Evolutionary conservation across 1,140 invertebrate genomes (phyloP).

Genomic region (Cyphomyrmex costatus): DNA sequence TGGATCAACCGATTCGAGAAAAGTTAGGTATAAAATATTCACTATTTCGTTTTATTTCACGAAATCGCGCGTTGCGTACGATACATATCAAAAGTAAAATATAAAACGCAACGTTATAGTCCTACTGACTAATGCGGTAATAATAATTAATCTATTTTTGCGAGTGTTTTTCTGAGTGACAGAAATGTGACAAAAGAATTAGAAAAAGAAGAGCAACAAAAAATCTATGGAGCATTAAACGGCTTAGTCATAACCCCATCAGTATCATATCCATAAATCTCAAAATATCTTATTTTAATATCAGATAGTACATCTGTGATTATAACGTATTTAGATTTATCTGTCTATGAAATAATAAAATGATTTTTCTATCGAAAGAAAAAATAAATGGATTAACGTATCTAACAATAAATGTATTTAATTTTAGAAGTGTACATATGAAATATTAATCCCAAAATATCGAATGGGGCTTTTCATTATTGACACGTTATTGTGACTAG

Average conservation of each 20-base stretch:
- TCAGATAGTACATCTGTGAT: background rate
- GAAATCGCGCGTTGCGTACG: background rate
- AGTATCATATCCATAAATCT: background rate
- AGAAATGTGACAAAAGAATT: background rate
- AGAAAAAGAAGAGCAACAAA: background rate
- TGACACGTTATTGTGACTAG: background rate
- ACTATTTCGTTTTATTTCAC: background rate
- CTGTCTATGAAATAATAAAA: background rate
- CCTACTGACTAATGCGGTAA: background rate
- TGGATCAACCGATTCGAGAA: background rate
- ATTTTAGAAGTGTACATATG: background rate
- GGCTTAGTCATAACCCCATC: background rate
- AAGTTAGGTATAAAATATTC: background rate
- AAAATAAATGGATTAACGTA: background rate
- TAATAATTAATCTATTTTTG: background rate
- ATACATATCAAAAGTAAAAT: background rate
- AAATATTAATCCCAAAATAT: background rate
- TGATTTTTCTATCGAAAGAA: background rate
- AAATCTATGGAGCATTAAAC: background rate
- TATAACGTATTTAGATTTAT: background rate
- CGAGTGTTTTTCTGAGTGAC: background rate
- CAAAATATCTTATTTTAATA: background rate
- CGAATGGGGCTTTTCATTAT: background rate
- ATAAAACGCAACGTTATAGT: background rate
- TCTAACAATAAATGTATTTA: too few relatives aligned